A percentile compares a stretch with the other conserved stretches of the same genome.
Conservation (phyloP, 1,140 invertebrate genomes). For the Lucilia sericata region DNA sequence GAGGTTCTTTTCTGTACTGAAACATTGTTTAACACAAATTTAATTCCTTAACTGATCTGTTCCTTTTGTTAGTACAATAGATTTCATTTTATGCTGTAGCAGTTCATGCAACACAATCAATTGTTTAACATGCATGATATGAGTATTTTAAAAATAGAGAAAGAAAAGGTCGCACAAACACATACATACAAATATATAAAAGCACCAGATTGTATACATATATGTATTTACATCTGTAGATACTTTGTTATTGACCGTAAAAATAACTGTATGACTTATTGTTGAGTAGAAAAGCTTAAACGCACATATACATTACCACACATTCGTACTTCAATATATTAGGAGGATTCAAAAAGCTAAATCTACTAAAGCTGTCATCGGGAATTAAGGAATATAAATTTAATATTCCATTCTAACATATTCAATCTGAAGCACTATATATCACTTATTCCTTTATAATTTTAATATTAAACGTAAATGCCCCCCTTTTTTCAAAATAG, state of each 20-base stretch:
- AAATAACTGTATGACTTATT: constrained; percentile 10
- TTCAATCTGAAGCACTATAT: too few relatives aligned
- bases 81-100: background rate
- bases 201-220: background rate
- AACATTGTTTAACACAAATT: too few relatives aligned
- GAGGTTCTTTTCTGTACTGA: too few relatives aligned
- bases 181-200: background rate
- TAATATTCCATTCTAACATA: too few relatives aligned
- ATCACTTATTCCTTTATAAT: too few relatives aligned
- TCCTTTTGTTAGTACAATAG: background rate
- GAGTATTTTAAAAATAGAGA: background rate
- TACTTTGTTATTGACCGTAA: constrained; percentile 6
- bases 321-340: background rate
- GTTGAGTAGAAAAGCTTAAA: background rate
- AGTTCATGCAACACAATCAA: background rate
- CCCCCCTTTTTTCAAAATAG: too few relatives aligned
- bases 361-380: too few relatives aligned
- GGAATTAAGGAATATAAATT: too few relatives aligned
- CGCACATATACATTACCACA: background rate
- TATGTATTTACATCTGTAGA: background rate
- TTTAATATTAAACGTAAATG: too few relatives aligned
- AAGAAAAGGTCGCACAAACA: background rate
- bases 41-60: too few relatives aligned
- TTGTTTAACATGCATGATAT: background rate
- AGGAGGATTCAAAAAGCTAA: too few relatives aligned